Evolutionary conservation across 2,797 vertebrate genomes (phyloP).

Genomic region (Gallirallus australis): DNA sequence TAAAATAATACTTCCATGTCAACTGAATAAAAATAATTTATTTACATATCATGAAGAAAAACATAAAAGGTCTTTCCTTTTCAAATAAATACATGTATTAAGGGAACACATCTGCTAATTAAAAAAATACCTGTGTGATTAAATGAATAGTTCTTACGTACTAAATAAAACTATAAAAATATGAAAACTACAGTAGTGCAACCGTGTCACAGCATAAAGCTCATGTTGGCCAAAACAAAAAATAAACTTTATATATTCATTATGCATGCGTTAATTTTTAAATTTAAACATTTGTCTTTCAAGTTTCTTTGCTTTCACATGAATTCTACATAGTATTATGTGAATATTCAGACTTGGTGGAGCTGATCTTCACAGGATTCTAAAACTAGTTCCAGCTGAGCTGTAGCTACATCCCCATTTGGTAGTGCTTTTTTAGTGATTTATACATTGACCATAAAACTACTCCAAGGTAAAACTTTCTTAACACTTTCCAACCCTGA

Average conservation of each 20-base stretch:
- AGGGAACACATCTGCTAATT: neutral
- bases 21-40: conserved; percentile 57
- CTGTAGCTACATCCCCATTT: conserved; percentile 33
- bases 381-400: neutral
- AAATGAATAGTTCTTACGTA: neutral
- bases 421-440: neutral
- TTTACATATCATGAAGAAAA: conserved; percentile 58
- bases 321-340: neutral
- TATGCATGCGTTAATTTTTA: neutral
- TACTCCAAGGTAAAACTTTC: neutral
- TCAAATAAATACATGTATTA: conserved; percentile 71
- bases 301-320: neutral
- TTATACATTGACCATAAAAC: neutral
- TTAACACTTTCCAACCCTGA: neutral
- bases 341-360: neutral
- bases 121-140: neutral
- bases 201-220: neutral
- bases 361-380: neutral
- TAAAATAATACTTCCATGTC: conserved; percentile 13
- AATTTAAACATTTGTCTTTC: neutral
- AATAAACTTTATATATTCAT: neutral
- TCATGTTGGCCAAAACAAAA: neutral
- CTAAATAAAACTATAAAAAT: neutral
- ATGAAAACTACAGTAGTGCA: neutral
- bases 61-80: neutral